A percentile compares a stretch with the other conserved stretches of the same genome.
Conservation (phyloP, 2,113 vertebrate species). For the Forbesichthys agassizii region DNA sequence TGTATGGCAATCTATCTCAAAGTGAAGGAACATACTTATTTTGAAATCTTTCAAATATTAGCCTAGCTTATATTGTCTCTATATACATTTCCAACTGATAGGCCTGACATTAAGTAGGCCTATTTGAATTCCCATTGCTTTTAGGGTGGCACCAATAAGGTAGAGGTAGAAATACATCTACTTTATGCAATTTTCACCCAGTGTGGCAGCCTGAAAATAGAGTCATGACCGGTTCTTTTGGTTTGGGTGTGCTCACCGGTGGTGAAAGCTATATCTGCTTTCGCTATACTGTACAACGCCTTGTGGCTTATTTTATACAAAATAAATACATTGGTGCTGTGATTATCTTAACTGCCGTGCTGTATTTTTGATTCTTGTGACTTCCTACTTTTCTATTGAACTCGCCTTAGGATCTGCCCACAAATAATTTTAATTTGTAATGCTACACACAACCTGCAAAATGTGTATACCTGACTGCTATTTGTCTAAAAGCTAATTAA, state of each 20-base stretch:
- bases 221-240: neutral
- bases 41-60: too few species aligned
- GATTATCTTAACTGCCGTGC: constrained; percentile 5
- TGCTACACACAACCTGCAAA: neutral
- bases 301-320: constrained; percentile 17
- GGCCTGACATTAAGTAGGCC: neutral
- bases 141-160: too few species aligned
- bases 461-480: too few species aligned
- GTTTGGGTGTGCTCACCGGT: constrained; percentile 9
- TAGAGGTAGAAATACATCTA: neutral
- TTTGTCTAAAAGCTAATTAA: too few species aligned
- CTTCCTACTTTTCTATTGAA: neutral
- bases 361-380: neutral
- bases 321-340: constrained; percentile 23
- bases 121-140: neutral
- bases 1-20: too few species aligned
- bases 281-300: constrained; percentile 11
- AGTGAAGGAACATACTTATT: too few species aligned
- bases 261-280: constrained; percentile 24
- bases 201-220: constrained; percentile 19
- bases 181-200: constrained; percentile 20
- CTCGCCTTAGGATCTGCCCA: neutral
- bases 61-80: too few species aligned
- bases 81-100: neutral
- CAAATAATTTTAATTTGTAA: neutral